These are phyloP conservation scores for Papilio gigon DNA, from an alignment of 2,888 invertebrate genomes.

Conservation along the genomic window DNA sequence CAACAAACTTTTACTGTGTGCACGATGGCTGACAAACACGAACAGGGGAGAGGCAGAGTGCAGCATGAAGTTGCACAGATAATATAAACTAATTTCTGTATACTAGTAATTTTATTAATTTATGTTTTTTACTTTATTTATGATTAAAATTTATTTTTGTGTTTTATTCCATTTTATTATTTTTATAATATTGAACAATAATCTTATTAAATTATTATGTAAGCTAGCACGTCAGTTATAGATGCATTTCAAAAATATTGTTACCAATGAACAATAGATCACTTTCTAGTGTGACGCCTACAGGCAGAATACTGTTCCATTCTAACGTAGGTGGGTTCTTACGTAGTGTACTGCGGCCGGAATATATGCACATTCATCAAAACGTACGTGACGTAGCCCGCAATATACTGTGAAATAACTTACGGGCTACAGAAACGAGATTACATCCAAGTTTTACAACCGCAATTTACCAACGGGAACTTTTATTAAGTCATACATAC, in stretches of 20 bases:
- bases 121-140: too few species aligned
- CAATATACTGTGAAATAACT: slow-evolving; percentile 41
- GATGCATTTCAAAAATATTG: not conserved
- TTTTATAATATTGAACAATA: too few species aligned
- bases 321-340: slow-evolving; percentile 31
- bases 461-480: slow-evolving; percentile 37
- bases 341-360: slow-evolving; percentile 30
- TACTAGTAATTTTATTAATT: too few species aligned
- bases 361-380: slow-evolving; percentile 42
- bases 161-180: too few species aligned
- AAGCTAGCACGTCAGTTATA: not conserved
- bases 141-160: too few species aligned
- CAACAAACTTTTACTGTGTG: too few species aligned
- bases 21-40: too few species aligned
- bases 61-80: too few species aligned
- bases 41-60: too few species aligned
- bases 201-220: too few species aligned
- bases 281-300: slow-evolving; percentile 4
- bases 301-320: slow-evolving; percentile 17
- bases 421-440: slow-evolving; percentile 41
- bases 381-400: slow-evolving; percentile 38
- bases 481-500: slow-evolving; percentile 22
- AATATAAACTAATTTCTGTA: too few species aligned
- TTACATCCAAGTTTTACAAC: slow-evolving; percentile 42
- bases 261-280: not conserved